phyloP scores from a whole-genome alignment of 2,797 vertebrate species.

The Amphiprion clarkii region DNA sequence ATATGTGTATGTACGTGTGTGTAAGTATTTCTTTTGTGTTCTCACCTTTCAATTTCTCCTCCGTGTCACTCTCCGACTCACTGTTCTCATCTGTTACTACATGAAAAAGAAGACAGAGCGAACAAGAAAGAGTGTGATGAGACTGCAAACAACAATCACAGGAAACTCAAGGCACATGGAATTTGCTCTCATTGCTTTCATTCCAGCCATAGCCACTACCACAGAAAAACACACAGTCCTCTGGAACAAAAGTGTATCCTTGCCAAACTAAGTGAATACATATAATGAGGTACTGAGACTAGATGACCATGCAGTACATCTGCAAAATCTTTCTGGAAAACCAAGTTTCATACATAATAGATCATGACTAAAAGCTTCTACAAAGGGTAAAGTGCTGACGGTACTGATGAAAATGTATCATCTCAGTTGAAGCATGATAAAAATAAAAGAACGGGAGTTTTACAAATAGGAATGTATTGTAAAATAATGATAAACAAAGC shows the following conservation, averaged over 20 bases:
- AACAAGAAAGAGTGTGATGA: conserved; percentile 23
- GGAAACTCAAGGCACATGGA: conserved; percentile 25
- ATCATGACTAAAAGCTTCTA: not conserved
- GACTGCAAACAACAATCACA: conserved; percentile 37
- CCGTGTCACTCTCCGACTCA: conserved; percentile 97
- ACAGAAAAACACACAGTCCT: conserved; percentile 28
- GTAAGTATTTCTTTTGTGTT: conserved; percentile 1
- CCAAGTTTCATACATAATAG: conserved; percentile 10
- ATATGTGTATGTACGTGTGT: not conserved
- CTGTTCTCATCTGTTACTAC: conserved; percentile 97
- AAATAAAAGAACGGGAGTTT: too few species aligned
- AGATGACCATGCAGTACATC: not conserved
- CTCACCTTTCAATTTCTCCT: conserved; percentile 96
- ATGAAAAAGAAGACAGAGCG: conserved; percentile 27
- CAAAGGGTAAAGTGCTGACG: not conserved
- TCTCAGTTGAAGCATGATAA: too few species aligned
- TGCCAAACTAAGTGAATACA: conserved; percentile 62
- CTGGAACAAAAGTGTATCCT: conserved; percentile 53
- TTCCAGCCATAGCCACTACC: conserved; percentile 12
- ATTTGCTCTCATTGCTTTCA: conserved; percentile 34
- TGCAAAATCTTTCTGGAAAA: not conserved
- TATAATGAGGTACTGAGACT: conserved; percentile 14
- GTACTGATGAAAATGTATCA: too few species aligned
- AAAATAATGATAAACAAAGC: too few species aligned
- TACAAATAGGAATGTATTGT: too few species aligned